A percentile compares a stretch with the other conserved stretches of the same genome.
Conservation (phyloP, 2,113 vertebrate genomes). For the Gavia stellata region DNA sequence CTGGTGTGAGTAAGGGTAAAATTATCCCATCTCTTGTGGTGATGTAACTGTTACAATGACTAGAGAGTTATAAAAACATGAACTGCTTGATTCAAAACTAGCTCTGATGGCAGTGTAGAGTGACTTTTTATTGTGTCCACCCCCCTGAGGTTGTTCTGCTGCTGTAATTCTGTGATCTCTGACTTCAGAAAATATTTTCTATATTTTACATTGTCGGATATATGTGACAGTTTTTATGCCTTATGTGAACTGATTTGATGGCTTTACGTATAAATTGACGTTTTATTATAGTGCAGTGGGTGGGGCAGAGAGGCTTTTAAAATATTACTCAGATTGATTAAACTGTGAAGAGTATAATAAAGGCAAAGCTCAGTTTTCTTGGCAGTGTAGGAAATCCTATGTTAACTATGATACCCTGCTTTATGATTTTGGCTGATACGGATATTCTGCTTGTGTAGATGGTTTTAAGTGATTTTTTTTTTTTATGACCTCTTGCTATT, state of each 20-base stretch:
- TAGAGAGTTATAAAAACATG: neutral
- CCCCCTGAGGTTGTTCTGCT: neutral
- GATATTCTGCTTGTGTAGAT: neutral
- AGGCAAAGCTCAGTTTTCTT: neutral
- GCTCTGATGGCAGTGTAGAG: neutral
- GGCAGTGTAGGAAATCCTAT: neutral
- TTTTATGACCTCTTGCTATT: neutral
- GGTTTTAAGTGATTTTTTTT: neutral
- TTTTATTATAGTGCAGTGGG: neutral
- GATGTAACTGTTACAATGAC: neutral
- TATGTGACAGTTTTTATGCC: neutral
- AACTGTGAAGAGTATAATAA: neutral
- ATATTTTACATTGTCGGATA: neutral
- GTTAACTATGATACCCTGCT: neutral
- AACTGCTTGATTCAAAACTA: neutral
- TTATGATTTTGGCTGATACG: neutral
- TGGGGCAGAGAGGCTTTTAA: neutral
- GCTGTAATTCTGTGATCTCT: neutral
- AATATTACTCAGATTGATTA: neutral
- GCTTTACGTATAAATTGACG: neutral
- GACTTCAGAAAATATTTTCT: neutral
- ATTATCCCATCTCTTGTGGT: neutral
- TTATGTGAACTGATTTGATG: neutral
- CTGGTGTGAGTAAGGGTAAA: conserved; percentile 78
- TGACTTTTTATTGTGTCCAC: neutral